Percentiles rank a stretch among this genome's conserved stretches.
Evolutionary conservation across 2,113 vertebrate genomes (phyloP).

Genomic region (Actinemys pallida): DNA sequence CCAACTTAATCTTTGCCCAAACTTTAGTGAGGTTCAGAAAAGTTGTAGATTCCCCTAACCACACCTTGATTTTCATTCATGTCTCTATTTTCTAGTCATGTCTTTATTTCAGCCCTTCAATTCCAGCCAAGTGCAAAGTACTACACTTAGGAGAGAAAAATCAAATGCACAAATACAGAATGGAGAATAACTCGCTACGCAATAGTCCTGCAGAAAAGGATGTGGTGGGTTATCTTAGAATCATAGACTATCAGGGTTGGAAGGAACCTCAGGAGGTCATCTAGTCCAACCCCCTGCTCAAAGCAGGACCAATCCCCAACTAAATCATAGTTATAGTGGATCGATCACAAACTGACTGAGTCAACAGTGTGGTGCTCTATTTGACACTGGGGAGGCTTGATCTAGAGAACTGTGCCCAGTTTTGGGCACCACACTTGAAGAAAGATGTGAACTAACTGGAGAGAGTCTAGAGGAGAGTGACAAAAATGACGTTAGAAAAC

Average conservation of each 20-base stretch:
- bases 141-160: not conserved
- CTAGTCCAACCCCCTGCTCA: no score
- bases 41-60: not conserved
- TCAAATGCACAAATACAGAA: not conserved
- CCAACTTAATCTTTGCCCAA: not conserved
- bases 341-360: not conserved
- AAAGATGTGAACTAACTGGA: not conserved
- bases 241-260: no score
- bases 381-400: not conserved
- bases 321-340: no score
- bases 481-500: no score
- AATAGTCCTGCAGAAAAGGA: not conserved
- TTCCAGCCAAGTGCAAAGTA: not conserved
- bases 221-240: not conserved
- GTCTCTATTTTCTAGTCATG: accelerated
- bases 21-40: accelerated
- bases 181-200: not conserved
- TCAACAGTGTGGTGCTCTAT: not conserved
- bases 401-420: not conserved
- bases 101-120: not conserved
- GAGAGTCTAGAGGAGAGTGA: no score
- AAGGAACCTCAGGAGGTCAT: no score
- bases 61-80: not conserved
- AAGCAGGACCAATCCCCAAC: no score
- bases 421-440: not conserved